Evolutionary conservation across 2,113 vertebrate genomes (phyloP).

Genomic region (Ceyx margarethae): DNA sequence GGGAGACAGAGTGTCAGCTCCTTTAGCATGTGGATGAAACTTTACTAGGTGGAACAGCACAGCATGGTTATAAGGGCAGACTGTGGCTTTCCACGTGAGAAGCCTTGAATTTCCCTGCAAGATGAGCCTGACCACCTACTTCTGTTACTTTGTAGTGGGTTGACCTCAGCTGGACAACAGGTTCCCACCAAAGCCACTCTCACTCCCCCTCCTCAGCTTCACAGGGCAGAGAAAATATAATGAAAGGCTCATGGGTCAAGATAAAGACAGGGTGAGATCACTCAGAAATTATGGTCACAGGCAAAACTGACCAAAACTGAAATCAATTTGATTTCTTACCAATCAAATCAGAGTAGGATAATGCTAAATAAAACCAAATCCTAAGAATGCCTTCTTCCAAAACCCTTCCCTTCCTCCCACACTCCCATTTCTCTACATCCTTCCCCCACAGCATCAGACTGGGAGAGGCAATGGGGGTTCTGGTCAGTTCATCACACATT

Average conservation of each 20-base stretch:
- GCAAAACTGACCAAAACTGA: background rate
- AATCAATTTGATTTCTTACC: background rate
- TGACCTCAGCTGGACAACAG: background rate
- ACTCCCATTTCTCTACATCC: background rate
- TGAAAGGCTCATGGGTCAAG: background rate
- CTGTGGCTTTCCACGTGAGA: background rate
- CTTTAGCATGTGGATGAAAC: background rate
- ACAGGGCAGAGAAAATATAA: background rate
- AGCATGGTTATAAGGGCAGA: background rate
- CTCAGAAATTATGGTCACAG: background rate
- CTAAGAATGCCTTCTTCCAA: background rate
- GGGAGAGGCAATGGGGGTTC: background rate
- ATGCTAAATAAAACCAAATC: background rate
- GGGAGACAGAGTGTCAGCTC: background rate
- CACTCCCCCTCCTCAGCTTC: background rate
- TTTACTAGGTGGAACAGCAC: background rate
- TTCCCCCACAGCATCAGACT: accelerated
- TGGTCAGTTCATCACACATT: background rate
- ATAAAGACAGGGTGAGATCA: background rate
- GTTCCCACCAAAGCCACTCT: accelerated
- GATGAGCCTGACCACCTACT: background rate
- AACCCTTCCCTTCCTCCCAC: background rate
- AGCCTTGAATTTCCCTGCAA: background rate
- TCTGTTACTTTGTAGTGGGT: background rate
- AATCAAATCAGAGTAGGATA: background rate